These are phyloP conservation scores for Lasioglossum villosulum DNA, from an alignment of 2,888 invertebrate species.

Conservation along the genomic window DNA sequence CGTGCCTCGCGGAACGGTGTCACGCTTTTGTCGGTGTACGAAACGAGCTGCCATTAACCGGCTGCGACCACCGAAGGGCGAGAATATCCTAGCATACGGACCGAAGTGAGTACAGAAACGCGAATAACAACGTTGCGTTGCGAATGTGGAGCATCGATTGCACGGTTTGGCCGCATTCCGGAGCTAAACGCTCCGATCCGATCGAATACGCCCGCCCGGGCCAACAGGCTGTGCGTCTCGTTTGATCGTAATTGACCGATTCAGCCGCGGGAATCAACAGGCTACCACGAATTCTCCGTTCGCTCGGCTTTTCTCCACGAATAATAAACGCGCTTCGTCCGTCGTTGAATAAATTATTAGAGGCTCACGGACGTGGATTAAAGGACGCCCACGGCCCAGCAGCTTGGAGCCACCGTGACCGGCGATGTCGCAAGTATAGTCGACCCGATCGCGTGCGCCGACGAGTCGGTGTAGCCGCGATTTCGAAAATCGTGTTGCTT, in stretches of 20 bases:
- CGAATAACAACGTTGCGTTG: neutral
- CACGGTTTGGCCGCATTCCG: neutral
- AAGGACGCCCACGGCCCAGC: constrained; percentile 25
- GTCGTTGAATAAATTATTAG: constrained; percentile 11
- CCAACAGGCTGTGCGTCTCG: neutral
- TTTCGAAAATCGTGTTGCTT: constrained; percentile 6
- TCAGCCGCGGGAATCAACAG: neutral
- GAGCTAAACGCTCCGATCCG: neutral
- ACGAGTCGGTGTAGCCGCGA: neutral
- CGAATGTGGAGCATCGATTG: neutral
- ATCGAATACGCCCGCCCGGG: neutral
- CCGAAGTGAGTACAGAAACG: constrained; percentile 49
- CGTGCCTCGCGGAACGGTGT: constrained; percentile 41
- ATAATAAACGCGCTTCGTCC: neutral
- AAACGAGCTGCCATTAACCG: constrained; percentile 32
- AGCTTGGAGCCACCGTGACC: neutral
- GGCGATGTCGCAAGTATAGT: constrained; percentile 10
- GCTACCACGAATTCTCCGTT: neutral
- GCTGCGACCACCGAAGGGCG: constrained; percentile 15
- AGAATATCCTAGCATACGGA: constrained; percentile 8
- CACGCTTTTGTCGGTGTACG: constrained; percentile 33
- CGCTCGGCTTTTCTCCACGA: neutral
- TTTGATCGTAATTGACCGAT: neutral
- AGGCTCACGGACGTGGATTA: constrained; percentile 20
- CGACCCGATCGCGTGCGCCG: neutral